Evolutionary conservation across 2,113 vertebrate genomes (phyloP), one percentile per base, ranked within the genome.

Genomic region (Percina caprodes): DNA sequence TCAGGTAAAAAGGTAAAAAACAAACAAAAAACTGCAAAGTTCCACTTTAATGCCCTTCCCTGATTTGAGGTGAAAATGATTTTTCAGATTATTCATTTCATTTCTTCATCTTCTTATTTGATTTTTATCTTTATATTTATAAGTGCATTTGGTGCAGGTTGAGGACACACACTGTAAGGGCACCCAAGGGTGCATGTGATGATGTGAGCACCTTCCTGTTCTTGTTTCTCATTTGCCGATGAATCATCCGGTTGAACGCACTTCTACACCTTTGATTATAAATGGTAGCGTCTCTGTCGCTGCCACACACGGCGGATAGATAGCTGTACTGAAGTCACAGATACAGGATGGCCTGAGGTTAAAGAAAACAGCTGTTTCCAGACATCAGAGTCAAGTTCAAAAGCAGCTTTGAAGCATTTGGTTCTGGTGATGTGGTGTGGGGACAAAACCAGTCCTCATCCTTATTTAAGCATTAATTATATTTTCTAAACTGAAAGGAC

Each of bases 401-500:
- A 74, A 67, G 74, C 54, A 59, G 66, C 86, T 84, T 82, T 84
- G 74, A 81, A 77, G 77, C 48, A 0, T 51, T 26, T 1, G 24
- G 45, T n/a, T 73, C 18, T 70, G 74, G 18, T 69, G 81, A 51
- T 73, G 71, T 26, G 75, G 59, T 30, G 60, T 21, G 58, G 19
- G 8, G 82, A 78, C 19, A 51, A 79, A 46, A 46, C 46, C 55
- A 2, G 3, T 23, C 63, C 54, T 13, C 69, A 4, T 6, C 7
- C 2, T 60, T 16, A 61, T 45, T 33, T 3, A 26, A 13, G 42
- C 54, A 26, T 21, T 3, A 30, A 30, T 49, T 68, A 24, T 19
- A 15, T 35, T 13, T 26, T 23, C 63, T 51, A 1, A 24, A 18
- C 8, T 48, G 10, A 8, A 63, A n/a, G 12, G 30, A 23, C 30